Evolutionary conservation across 2,113 vertebrate species (phyloP), one percentile per base, ranked within the genome.

Genomic region (Nettapus auritus): DNA sequence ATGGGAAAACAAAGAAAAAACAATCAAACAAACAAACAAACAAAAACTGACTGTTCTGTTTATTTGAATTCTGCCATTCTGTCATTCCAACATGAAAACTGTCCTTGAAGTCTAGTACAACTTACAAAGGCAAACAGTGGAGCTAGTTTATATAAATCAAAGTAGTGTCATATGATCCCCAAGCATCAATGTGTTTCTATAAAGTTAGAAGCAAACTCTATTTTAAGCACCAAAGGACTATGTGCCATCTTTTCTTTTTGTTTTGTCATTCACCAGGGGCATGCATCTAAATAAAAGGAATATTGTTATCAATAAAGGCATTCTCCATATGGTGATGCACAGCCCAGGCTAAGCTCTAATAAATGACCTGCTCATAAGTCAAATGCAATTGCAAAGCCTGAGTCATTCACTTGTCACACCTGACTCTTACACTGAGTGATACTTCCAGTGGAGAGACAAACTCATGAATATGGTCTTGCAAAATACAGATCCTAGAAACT

Each of bases 141-240:
- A 94, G 92, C 66, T 79, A 84, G 88, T 94, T 96, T 95, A 69
- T 90, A 94, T 96, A 97, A 96, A 94, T 92, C 96, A 94, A 86
- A 81, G 60, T 34, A 79, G 42, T 94, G 92, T 95, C 90, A 74
- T 89, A 89, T 48, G 88, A 92, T 95, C 57, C 67, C 69, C 62
- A 84, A 92, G 57, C 90, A 77, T 77, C 93, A 78, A 90, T 85
- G 62, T 92, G 83, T 87, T 94, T 88, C 77, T 69, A 11, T 76
- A 89, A 92, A 95, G 89, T 94, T 77, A 92, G 89, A 87, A 82
- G 74, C 62, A 89, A 87, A 90, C 36, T 77, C 87, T 94, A 59
- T 93, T 90, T 95, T 93, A 80, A 90, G 80, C 57, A 86, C 52
- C 33, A 60, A 63, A 86, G 25, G 38, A 50, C 28, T 82, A 4